phyloP scores from a whole-genome alignment of 1,140 invertebrate species.

The Polypedilum pembai region DNA sequence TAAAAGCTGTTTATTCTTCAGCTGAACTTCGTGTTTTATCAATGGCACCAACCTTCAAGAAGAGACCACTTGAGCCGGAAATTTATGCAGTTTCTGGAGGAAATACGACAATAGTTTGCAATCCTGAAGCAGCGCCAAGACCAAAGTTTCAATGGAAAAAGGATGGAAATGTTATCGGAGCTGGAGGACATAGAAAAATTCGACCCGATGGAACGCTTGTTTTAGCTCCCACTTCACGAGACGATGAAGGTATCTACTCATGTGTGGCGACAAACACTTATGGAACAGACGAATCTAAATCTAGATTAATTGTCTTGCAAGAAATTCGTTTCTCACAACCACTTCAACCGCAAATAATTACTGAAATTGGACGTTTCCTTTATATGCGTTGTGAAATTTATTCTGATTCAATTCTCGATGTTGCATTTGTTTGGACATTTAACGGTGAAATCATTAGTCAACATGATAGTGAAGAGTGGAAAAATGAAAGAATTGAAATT shows the following conservation, averaged over 20 bases:
- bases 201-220: constrained; percentile 75
- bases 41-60: constrained; percentile 83
- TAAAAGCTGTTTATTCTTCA: constrained; percentile 79
- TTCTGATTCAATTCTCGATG: constrained; percentile 72
- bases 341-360: constrained; percentile 55
- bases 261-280: constrained; percentile 80
- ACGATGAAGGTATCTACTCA: constrained; percentile 82
- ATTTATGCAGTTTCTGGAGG: constrained; percentile 84
- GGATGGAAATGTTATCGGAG: constrained; percentile 72
- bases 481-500: constrained; percentile 45
- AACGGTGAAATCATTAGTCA: constrained; percentile 70
- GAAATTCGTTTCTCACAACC: constrained; percentile 62
- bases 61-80: constrained; percentile 77
- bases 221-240: constrained; percentile 76
- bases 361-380: constrained; percentile 60
- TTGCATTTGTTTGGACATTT: constrained; percentile 84
- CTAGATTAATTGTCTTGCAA: constrained; percentile 74
- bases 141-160: constrained; percentile 88
- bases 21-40: constrained; percentile 81
- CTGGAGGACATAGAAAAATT: constrained; percentile 69
- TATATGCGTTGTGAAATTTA: constrained; percentile 72
- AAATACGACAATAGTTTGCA: constrained; percentile 85
- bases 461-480: constrained; percentile 49
- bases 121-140: constrained; percentile 87
- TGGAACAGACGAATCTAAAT: constrained; percentile 70